A percentile compares a stretch with the other conserved stretches of the same genome.
Conservation (phyloP, 2,797 vertebrate genomes). For the Podargus strigoides region DNA sequence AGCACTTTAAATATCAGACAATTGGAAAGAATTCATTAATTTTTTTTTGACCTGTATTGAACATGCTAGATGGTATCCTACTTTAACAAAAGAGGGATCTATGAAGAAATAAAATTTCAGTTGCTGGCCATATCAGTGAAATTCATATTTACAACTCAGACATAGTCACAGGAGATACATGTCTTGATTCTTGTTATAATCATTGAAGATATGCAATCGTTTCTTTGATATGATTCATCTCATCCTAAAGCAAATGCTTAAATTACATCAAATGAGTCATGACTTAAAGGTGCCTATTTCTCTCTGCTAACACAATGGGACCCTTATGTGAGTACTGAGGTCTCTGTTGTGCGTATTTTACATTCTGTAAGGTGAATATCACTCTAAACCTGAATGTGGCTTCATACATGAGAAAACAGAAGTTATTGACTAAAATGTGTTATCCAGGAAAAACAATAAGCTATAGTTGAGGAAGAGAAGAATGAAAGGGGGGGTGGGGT, state of each 20-base stretch:
- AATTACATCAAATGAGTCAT: conserved; percentile 9
- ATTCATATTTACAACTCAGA: background rate
- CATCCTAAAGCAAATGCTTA: background rate
- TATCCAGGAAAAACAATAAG: background rate
- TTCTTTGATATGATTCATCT: conserved; percentile 23
- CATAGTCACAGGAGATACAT: background rate
- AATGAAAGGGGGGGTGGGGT: too few relatives aligned
- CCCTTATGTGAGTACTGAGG: background rate
- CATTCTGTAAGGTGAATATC: background rate
- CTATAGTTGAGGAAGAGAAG: background rate
- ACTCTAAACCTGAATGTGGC: background rate
- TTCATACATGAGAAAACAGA: background rate
- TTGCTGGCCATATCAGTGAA: background rate
- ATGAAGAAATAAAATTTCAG: background rate
- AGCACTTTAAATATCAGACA: background rate
- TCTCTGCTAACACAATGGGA: background rate
- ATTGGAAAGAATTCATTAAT: background rate
- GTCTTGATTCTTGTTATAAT: background rate
- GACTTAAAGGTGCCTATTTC: background rate
- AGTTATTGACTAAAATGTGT: background rate
- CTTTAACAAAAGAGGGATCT: background rate
- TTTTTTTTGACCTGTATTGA: background rate
- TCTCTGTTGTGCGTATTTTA: background rate
- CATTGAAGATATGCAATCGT: background rate
- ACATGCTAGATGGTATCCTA: background rate